A percentile compares a stretch with the other conserved stretches of the same genome.
These are phyloP conservation scores for Osmerus mordax DNA, from an alignment of 2,113 vertebrate species.

Conservation along the genomic window DNA sequence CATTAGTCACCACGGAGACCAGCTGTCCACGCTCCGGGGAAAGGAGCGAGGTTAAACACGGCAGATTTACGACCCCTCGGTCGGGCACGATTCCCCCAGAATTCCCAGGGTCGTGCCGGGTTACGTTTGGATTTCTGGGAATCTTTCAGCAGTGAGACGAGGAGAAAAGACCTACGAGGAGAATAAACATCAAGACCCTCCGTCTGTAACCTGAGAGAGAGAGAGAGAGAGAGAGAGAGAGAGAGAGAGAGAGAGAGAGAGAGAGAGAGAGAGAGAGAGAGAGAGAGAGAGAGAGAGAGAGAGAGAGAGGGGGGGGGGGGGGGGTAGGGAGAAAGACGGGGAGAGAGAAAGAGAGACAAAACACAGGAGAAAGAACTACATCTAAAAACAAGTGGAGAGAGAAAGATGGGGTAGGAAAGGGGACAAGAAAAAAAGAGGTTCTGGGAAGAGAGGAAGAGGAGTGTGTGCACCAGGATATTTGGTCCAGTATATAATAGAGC, in stretches of 20 bases:
- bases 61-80: background rate
- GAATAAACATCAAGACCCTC: too few relatives aligned
- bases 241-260: background rate
- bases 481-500: background rate
- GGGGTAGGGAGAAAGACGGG: background rate
- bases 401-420: background rate
- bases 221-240: background rate
- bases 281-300: background rate
- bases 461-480: background rate
- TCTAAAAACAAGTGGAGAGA: background rate
- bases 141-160: background rate
- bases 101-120: background rate
- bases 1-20: background rate
- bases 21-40: background rate
- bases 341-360: background rate
- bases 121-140: background rate
- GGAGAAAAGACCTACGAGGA: background rate
- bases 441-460: background rate
- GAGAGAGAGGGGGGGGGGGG: background rate
- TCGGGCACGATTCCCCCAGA: background rate
- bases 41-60: background rate
- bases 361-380: background rate
- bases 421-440: conserved; percentile 1
- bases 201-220: background rate
- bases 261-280: background rate